phyloP scores from a whole-genome alignment of 2,888 invertebrate species.

The Dilophus febrilis region DNA sequence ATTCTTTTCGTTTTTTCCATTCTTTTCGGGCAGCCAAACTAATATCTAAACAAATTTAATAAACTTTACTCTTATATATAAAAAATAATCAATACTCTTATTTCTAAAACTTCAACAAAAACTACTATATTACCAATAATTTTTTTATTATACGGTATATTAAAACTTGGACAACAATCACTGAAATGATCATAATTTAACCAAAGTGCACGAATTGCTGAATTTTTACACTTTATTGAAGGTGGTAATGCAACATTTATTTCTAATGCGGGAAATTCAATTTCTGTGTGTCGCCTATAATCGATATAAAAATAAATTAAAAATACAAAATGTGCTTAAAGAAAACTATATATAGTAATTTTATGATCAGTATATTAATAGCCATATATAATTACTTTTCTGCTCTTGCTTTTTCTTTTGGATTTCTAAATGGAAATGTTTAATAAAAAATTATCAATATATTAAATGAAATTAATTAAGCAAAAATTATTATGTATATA shows the following conservation, averaged over 20 bases:
- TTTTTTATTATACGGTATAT: slow-evolving; percentile 13
- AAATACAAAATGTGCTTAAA: neutral
- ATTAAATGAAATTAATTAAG: no score
- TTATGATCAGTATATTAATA: no score
- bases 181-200: slow-evolving; percentile 37
- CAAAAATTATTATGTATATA: no score
- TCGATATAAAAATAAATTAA: neutral
- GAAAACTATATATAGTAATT: neutral
- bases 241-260: slow-evolving; percentile 31
- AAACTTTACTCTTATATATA: slow-evolving; percentile 3
- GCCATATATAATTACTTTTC: slow-evolving; percentile 1
- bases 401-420: slow-evolving; percentile 9
- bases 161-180: slow-evolving; percentile 28
- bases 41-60: neutral
- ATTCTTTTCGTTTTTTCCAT: slow-evolving; percentile 29
- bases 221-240: slow-evolving; percentile 26
- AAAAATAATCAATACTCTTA: no score
- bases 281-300: slow-evolving; percentile 27
- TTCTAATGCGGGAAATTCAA: slow-evolving; percentile 30
- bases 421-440: slow-evolving; percentile 10
- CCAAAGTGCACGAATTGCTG: slow-evolving; percentile 33
- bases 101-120: neutral
- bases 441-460: no score
- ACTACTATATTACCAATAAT: slow-evolving; percentile 16
- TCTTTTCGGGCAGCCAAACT: slow-evolving; percentile 13